Base-by-base conservation (phyloP, 2,888 invertebrate species). In the Trissolcus japonicus region DNA sequence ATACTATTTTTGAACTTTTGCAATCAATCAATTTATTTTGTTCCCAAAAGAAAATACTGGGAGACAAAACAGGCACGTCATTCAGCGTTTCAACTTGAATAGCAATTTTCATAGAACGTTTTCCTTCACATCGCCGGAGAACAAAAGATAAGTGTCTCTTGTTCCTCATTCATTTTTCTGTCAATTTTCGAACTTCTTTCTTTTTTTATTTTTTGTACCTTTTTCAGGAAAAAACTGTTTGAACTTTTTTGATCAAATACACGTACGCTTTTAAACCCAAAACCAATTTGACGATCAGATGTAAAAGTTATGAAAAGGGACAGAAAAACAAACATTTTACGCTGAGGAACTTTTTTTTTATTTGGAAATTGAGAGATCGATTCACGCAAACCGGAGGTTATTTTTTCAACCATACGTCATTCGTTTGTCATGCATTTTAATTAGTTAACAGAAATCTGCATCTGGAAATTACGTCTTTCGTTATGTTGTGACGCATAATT, bases 71-170 rank as follows among this genome's bases (percentile, higher is more conserved):
- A 13, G 56, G 29, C 48, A 56, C 19, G 48, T 19, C 56, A 54
- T 65, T 19, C 65, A 35, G 48, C 35, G 35, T 65, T 65, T 56
- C 56, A 48, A 56, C 50, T 56, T 56, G 55, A 65, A 56, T 65
- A 40, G 35, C 14, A 48, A 43, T 29, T 65, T 56, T 55, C 40
- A 46, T 46, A 16, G 54, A 63, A 54, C 63, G 46, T 48, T 65
- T 56, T 48, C 50, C 56, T 56, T 55, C 50, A 29, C 48, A 19
- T 21, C 19, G 14, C n/a, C 43, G 54, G 9, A 25, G 65, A 55
- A 65, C 56, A 65, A 65, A 65, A 56, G 65, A 19, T 65, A 56
- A 55, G 50, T 53, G n/a, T 35, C 43, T 35, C 60, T 61, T 46
- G 54, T 17, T 29, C 21, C 25, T n/a, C 17, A 46, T 54, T 53